phyloP scores from a whole-genome alignment of 2,888 invertebrate species.

The Merodon equestris region DNA sequence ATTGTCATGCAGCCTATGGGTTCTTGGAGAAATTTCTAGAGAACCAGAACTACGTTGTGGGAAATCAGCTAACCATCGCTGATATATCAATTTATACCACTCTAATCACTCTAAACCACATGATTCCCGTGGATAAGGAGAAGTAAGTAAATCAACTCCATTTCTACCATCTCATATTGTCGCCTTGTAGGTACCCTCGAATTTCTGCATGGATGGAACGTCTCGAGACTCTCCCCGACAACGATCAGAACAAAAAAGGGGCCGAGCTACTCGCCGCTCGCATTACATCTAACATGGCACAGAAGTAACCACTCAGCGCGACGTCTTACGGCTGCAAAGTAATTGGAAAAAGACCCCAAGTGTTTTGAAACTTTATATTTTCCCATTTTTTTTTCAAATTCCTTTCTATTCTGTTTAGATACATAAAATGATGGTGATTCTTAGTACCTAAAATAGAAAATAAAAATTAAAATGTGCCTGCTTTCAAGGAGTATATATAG shows the following conservation, averaged over 20 bases:
- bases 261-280: conserved; percentile 73
- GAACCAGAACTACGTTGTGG: conserved; percentile 73
- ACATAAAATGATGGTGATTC: conserved; percentile 55
- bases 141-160: too few relatives aligned
- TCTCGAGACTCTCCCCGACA: conserved; percentile 74
- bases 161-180: too few relatives aligned
- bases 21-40: conserved; percentile 76
- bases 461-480: conserved; percentile 58
- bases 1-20: conserved; percentile 74
- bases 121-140: conserved; percentile 74
- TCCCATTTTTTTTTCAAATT: neutral
- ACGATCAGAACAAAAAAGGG: conserved; percentile 75
- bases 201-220: conserved; percentile 74
- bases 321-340: too few relatives aligned
- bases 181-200: conserved; percentile 70
- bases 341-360: too few relatives aligned
- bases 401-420: conserved; percentile 42
- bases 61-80: conserved; percentile 77
- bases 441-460: too few relatives aligned
- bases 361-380: neutral
- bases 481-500: conserved; percentile 45
- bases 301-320: too few relatives aligned
- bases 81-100: conserved; percentile 80
- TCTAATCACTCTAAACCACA: conserved; percentile 75
- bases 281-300: conserved; percentile 66